Evolutionary conservation across 2,113 vertebrate species (phyloP), one percentile per base, ranked within the genome.

Genomic region (Euleptes europaea): DNA sequence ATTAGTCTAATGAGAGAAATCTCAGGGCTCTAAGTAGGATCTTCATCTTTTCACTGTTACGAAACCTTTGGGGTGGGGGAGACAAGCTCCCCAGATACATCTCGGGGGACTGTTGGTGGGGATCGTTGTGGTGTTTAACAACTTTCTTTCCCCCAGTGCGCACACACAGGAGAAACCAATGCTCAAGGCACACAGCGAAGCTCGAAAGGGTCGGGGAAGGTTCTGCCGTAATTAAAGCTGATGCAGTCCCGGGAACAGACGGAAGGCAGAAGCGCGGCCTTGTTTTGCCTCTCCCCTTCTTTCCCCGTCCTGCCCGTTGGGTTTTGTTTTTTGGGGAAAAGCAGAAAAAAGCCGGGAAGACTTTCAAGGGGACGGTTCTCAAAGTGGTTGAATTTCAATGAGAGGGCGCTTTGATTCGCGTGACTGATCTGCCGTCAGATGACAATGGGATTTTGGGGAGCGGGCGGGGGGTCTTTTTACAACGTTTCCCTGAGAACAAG

Each of bases 191-290:
- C 60, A n/a, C 51, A 91, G 87, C 63, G 85, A 80, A 75, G 80
- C 65, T 89, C 92, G 78, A 91, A 90, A 91, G 84, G 87, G 86
- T 84, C 26, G 2, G 89, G 88, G 82, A 91, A 92, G 90, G 82
- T 80, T 86, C 90, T 83, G 1, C 42, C 89, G 89, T 91, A 92
- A 94, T 94, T 92, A 92, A 92, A 54, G 87, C 78, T 87, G 89
- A 92, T 94, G 92, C 84, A 89, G 88, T 89, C 87, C 11, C 82
- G 67, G 21, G 67, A 80, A 80, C 83, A 91, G 90, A 91, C 89
- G n/a, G 84, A 84, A 92, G 86, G 89, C 87, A 90, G 91, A 93
- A 95, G 89, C 3, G 0, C 89, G 90, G 88, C 84, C 63, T 80
- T 78, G 72, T 81, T 70, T 14, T 70, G 65, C 74, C 89, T 88